Evolutionary conservation across 2,113 vertebrate species (phyloP), one percentile per base, ranked within the genome.

Genomic region (Etia nguti): DNA sequence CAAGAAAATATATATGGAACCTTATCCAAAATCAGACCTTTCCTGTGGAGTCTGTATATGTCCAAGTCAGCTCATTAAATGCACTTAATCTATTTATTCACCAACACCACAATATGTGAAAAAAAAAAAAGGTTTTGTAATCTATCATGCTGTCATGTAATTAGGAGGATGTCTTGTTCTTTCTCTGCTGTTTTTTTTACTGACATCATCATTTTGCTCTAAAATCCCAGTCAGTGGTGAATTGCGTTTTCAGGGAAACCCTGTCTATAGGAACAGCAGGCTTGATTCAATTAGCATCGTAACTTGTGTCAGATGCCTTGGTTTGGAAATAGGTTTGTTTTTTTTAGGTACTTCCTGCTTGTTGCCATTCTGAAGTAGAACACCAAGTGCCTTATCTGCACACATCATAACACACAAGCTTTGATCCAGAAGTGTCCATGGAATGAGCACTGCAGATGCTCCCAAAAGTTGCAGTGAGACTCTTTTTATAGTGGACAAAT

Each of bases 301-400:
- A 94, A 95, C 88, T 70, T 80, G 79, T 85, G 88, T 93, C 95
- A 93, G 95, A 95, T 95, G 94, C 79, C 87, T 52, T 7, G 73
- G 29, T 87, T 38, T 88, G 84, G 82, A 88, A 85, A 85, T 87
- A 26, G n/a, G 29, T 34, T 92, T 85, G 86, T 90, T 93, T 92
- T 90, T 80, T 84, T 54, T 13, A 68, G 85, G 50, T 79, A 79
- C 93, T 92, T 94, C 91, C 91, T 94, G 89, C 79, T 90, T 38
- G 62, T 55, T 91, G 92, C 82, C 77, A 81, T 59, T 79, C 79
- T 89, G 87, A 84, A 75, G 75, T 6, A 62, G 82, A 62, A 56
- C 83, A 26, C 68, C 52, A 8, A 82, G 38, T 20, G 4, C 29
- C 24, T 77, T 89, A 87, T 94, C 90, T 80, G 82, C 54, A 65